These are phyloP conservation scores for Macquaria australasica DNA, from an alignment of 2,113 vertebrate genomes.

Conservation along the genomic window DNA sequence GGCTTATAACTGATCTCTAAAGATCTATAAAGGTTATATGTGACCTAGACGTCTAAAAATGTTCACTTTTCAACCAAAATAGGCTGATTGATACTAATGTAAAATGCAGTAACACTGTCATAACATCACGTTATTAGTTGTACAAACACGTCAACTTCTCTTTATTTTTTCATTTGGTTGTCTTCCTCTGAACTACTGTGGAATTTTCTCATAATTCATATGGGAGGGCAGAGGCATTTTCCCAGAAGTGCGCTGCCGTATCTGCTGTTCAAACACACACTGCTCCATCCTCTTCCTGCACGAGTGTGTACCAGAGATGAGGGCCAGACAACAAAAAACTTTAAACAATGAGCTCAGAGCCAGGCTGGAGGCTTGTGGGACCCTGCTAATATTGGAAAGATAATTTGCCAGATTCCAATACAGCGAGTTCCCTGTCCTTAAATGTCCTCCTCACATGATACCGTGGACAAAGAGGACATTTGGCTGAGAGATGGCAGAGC, in stretches of 20 bases:
- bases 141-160: conserved; percentile 38
- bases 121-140: conserved; percentile 45
- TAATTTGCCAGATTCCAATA: conserved; percentile 20
- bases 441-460: conserved; percentile 25
- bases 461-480: conserved; percentile 27
- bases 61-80: background rate
- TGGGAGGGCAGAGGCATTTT: conserved; percentile 56
- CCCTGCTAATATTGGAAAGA: conserved; percentile 20
- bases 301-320: conserved; percentile 10
- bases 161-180: conserved; percentile 8
- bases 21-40: background rate
- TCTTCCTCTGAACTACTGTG: conserved; percentile 47
- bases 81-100: background rate
- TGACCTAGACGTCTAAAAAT: background rate
- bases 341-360: conserved; percentile 49
- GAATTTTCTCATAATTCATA: conserved; percentile 62
- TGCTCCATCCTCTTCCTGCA: conserved; percentile 54
- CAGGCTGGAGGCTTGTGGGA: background rate
- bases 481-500: background rate
- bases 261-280: conserved; percentile 49
- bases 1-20: background rate
- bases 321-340: conserved; percentile 44
- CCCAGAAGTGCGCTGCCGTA: conserved; percentile 51
- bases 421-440: conserved; percentile 3
- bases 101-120: conserved; percentile 2